A percentile compares a stretch with the other conserved stretches of the same genome.
Evolutionary conservation across 2,797 vertebrate species (phyloP).

Genomic region (Salmo trutta): DNA sequence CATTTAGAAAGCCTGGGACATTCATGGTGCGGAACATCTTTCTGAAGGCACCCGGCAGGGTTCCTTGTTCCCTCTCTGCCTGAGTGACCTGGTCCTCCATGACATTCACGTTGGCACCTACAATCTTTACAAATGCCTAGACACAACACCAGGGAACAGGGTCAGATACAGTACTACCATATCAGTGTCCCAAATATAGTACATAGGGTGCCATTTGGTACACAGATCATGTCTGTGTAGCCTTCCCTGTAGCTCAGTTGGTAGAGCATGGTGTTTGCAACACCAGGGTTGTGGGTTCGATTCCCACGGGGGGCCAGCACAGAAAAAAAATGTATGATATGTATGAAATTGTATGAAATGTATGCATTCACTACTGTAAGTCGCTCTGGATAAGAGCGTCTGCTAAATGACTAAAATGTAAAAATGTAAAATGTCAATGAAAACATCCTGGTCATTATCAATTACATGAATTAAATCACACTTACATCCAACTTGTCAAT

Average conservation of each 20-base stretch:
- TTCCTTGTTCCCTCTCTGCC: constrained; percentile 87
- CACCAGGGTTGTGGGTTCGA: no score
- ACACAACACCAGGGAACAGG: neutral
- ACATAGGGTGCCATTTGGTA: neutral
- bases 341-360: no score
- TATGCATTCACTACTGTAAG: no score
- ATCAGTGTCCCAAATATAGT: neutral
- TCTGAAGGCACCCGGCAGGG: constrained; percentile 85
- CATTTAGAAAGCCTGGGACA: constrained; percentile 84
- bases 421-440: neutral
- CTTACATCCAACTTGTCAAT: constrained; percentile 93
- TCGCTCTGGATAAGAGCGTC: no score
- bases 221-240: neutral
- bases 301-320: no score
- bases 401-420: no score
- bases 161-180: neutral
- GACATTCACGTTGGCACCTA: constrained; percentile 80
- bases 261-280: no score
- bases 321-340: no score
- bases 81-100: constrained; percentile 91
- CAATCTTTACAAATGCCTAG: constrained; percentile 90
- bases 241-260: no score
- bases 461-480: neutral
- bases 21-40: constrained; percentile 89
- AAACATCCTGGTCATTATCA: neutral